Conservation (phyloP, 2,797 vertebrate species). For the Macropus fuliginosus region DNA sequence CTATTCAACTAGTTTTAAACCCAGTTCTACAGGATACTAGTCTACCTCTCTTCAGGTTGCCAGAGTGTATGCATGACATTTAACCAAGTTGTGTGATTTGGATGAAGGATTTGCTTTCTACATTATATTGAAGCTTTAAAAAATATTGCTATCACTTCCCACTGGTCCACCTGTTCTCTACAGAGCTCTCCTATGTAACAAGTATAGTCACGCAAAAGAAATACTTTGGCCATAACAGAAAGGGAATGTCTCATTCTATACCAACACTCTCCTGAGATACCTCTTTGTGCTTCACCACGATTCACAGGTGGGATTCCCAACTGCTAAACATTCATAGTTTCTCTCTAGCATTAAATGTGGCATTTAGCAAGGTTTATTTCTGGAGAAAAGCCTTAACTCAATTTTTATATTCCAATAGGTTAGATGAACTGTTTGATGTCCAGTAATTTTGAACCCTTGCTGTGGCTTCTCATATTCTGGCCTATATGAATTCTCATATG, state of each 20-base stretch:
- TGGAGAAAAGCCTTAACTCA: conserved; percentile 68
- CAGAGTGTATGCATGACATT: not conserved
- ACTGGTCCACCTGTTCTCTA: not conserved
- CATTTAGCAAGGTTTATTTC: conserved; percentile 27
- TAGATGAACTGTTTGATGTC: conserved; percentile 46
- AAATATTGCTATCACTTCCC: not conserved
- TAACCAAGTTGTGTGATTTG: not conserved
- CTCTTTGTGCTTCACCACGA: not conserved
- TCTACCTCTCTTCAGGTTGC: not conserved
- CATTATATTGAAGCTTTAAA: not conserved
- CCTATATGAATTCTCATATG: conserved; percentile 57
- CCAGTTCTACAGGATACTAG: not conserved
- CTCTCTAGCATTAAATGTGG: not conserved
- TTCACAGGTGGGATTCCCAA: not conserved
- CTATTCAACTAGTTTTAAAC: not conserved
- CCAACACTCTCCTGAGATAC: not conserved
- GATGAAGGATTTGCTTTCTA: not conserved
- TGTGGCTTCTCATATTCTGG: conserved; percentile 51
- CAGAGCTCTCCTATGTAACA: not conserved
- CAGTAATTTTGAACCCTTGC: conserved; percentile 29
- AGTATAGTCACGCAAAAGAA: not conserved
- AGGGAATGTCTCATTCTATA: not conserved
- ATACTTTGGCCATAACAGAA: not conserved
- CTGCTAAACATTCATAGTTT: not conserved
- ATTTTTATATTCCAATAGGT: conserved; percentile 50